Percentiles rank a stretch among this genome's conserved stretches.
phyloP scores from a whole-genome alignment of 2,888 invertebrate species.

The Chymomyza amoena region DNA sequence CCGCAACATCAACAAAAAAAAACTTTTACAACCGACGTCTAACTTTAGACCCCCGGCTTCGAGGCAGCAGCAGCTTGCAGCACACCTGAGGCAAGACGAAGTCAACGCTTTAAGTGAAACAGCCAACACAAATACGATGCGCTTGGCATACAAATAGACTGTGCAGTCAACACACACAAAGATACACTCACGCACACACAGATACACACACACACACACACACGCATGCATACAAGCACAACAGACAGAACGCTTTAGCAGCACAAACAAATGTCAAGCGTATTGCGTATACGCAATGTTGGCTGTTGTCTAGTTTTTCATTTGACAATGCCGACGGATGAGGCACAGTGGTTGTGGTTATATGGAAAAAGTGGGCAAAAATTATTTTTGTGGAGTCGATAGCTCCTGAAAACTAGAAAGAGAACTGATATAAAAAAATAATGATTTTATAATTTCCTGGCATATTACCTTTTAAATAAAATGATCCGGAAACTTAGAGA shows the following conservation, averaged over 20 bases:
- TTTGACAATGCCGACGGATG: slow-evolving; percentile 10
- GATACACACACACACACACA: slow-evolving; percentile 11
- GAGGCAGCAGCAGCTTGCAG: neutral
- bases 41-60: neutral
- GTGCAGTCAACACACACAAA: neutral
- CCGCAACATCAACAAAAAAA: slow-evolving; percentile 8
- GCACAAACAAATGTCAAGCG: slow-evolving; percentile 56
- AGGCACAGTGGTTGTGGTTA: neutral
- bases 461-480: too few species aligned
- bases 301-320: slow-evolving; percentile 45
- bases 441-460: too few species aligned
- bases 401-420: too few species aligned
- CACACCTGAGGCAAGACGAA: slow-evolving; percentile 43
- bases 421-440: too few species aligned
- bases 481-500: too few species aligned
- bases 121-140: slow-evolving; percentile 64
- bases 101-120: slow-evolving; percentile 65
- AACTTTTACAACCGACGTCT: slow-evolving; percentile 2
- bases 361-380: too few species aligned
- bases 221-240: slow-evolving; percentile 11
- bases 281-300: slow-evolving; percentile 64
- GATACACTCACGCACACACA: neutral
- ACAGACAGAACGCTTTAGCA: slow-evolving; percentile 28
- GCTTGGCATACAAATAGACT: slow-evolving; percentile 40
- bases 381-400: too few species aligned